Evolutionary conservation across 37 sponge, comb jelly and placozoan species (phyloP).

Genomic region (Diacarnus erythraeanus): DNA sequence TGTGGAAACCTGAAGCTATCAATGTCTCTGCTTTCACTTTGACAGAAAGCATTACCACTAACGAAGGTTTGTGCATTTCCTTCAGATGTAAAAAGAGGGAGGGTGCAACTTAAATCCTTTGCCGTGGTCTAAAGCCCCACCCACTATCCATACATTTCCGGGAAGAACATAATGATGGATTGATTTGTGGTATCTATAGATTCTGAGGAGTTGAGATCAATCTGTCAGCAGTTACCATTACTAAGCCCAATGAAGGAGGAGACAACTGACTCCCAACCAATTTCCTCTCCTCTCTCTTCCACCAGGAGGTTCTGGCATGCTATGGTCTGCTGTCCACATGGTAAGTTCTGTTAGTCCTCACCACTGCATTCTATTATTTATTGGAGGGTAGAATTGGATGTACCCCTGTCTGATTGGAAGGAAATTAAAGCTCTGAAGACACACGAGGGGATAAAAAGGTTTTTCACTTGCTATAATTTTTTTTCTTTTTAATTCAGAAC

Average conservation of each 20-base stretch:
- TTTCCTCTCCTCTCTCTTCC: neutral
- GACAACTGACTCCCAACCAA: neutral
- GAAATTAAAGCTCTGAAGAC: conserved; percentile 49
- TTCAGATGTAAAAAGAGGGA: too few species aligned
- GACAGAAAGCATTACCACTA: too few species aligned
- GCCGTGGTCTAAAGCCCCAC: too few species aligned
- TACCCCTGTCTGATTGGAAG: conserved; percentile 37
- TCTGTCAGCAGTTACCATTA: neutral
- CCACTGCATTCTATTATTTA: too few species aligned
- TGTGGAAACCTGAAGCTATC: conserved; percentile 52
- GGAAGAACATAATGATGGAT: too few species aligned
- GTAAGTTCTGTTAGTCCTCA: neutral
- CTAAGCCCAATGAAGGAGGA: neutral
- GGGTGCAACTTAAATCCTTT: too few species aligned
- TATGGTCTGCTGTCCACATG: neutral
- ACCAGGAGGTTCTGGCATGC: neutral
- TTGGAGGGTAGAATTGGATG: conserved; percentile 33
- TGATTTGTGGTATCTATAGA: neutral
- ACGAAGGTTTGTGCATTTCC: too few species aligned
- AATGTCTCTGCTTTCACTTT: neutral
- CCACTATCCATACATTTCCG: too few species aligned
- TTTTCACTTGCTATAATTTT: too few species aligned
- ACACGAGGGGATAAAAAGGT: conserved; percentile 59
- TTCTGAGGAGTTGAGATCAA: neutral
- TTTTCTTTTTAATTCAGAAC: too few species aligned